A percentile compares a stretch with the other conserved stretches of the same genome.
phyloP scores from a whole-genome alignment of 2,888 invertebrate genomes.

The Tinea trinotella region DNA sequence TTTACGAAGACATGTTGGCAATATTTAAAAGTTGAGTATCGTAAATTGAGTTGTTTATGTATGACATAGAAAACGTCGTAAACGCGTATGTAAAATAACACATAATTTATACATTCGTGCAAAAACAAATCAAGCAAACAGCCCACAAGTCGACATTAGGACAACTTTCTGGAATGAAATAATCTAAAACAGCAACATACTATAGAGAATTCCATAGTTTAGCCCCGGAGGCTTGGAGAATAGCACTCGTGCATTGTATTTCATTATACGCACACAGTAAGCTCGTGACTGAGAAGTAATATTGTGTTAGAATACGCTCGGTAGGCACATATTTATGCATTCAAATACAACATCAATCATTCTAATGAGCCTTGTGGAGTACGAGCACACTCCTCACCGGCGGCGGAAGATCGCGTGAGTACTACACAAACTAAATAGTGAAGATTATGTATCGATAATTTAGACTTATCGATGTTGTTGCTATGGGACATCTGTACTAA shows the following conservation, averaged over 20 bases:
- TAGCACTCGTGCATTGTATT: slow-evolving; percentile 26
- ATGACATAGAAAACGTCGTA: too few species aligned
- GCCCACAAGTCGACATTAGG: not conserved
- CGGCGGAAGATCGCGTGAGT: slow-evolving; percentile 17
- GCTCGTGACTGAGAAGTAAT: slow-evolving; percentile 44
- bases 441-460: not conserved
- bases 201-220: not conserved
- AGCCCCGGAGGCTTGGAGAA: slow-evolving; percentile 19
- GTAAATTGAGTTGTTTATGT: too few species aligned
- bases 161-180: slow-evolving; percentile 2
- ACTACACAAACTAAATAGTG: not conserved
- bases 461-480: not conserved
- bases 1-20: too few species aligned
- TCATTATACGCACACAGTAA: slow-evolving; percentile 35
- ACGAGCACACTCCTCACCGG: slow-evolving; percentile 15
- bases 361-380: slow-evolving; percentile 47
- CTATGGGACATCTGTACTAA: too few species aligned
- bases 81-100: too few species aligned
- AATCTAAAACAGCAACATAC: slow-evolving; percentile 13
- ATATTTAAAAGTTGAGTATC: too few species aligned
- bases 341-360: slow-evolving; percentile 67
- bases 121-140: not conserved
- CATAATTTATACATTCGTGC: not conserved
- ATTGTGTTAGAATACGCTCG: slow-evolving; percentile 30
- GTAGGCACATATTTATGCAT: slow-evolving; percentile 57